Conservation (phyloP, 2,797 vertebrate species). For the Argyrosomus regius region DNA sequence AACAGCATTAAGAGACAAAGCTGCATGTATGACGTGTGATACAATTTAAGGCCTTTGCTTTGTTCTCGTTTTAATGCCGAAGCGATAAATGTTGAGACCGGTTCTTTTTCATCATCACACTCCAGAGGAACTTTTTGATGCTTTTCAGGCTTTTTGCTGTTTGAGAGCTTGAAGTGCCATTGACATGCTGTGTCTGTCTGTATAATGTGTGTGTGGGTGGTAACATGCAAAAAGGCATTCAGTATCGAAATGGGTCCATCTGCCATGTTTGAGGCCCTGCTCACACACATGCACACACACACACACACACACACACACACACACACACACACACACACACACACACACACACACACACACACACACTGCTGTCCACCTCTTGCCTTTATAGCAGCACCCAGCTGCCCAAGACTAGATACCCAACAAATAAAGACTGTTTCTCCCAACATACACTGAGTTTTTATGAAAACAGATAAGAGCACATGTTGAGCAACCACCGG, state of each 20-base stretch:
- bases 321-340: background rate
- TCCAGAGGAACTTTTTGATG: background rate
- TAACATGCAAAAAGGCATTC: constrained; percentile 38
- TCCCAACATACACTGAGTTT: background rate
- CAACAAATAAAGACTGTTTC: background rate
- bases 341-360: background rate
- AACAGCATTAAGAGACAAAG: constrained; percentile 14
- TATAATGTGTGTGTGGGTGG: constrained; percentile 45
- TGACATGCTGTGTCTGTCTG: constrained; percentile 27
- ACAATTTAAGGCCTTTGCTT: background rate
- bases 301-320: background rate
- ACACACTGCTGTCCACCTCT: constrained; percentile 5
- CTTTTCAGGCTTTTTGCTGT: background rate
- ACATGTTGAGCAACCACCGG: background rate
- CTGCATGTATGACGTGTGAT: background rate
- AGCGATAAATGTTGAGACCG: background rate
- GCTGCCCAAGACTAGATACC: background rate
- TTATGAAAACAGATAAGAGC: background rate
- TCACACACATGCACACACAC: background rate
- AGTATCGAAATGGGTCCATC: constrained; percentile 45
- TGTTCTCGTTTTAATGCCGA: background rate
- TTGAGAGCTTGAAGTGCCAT: constrained; percentile 22
- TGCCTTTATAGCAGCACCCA: background rate
- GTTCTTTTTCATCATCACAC: background rate
- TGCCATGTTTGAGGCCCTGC: constrained; percentile 40